Conservation (phyloP, 2,888 invertebrate genomes). For the Ochropleura leucogaster region DNA sequence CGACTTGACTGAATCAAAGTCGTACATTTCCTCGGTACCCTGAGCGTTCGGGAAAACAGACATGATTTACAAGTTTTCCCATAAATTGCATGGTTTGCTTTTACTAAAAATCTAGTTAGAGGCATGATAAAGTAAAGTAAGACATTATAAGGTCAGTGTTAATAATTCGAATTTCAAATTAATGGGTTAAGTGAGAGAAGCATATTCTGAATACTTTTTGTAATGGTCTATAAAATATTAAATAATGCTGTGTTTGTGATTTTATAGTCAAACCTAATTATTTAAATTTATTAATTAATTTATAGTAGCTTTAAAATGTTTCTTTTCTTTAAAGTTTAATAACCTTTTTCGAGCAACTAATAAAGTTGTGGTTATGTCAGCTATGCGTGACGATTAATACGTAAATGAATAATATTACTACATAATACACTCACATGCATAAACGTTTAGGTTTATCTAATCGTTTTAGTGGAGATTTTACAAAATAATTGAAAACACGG, state of each 20-base stretch:
- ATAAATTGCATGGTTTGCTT: slow-evolving; percentile 9
- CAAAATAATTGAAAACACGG: background rate
- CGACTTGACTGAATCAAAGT: slow-evolving; percentile 37
- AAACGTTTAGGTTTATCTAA: background rate
- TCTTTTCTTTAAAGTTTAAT: background rate
- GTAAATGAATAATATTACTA: background rate
- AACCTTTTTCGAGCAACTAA: background rate
- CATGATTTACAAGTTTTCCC: slow-evolving; percentile 36
- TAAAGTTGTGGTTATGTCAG: no score
- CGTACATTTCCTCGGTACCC: slow-evolving; percentile 15
- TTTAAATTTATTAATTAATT: background rate
- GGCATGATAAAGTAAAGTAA: background rate
- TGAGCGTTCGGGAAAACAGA: slow-evolving; percentile 34
- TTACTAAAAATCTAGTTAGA: background rate
- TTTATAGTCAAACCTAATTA: background rate
- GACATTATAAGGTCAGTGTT: background rate
- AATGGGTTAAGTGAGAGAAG: background rate
- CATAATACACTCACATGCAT: background rate
- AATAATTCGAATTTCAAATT: background rate
- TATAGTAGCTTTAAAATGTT: background rate
- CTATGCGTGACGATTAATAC: background rate
- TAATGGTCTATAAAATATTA: background rate
- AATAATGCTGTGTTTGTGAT: background rate
- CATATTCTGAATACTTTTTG: background rate
- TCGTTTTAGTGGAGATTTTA: background rate